Percentiles rank a stretch among this genome's conserved stretches.
phyloP scores from a whole-genome alignment of 2,113 vertebrate genomes.

The Callithrix jacchus region DNA sequence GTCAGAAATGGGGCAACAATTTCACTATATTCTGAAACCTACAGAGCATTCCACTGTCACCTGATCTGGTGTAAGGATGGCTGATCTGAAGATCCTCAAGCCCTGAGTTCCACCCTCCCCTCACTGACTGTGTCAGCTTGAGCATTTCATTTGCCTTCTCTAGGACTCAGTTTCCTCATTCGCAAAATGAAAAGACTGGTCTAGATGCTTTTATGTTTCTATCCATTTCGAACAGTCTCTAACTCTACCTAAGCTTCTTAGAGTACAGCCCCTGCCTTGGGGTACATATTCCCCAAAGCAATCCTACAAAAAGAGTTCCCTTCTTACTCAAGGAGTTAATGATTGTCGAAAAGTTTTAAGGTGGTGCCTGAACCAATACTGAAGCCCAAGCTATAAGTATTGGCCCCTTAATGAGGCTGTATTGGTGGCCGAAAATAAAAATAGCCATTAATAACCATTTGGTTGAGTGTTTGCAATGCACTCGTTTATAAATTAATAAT shows the following conservation, averaged over 20 bases:
- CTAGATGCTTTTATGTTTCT: background rate
- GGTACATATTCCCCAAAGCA: background rate
- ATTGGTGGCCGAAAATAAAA: constrained; percentile 54
- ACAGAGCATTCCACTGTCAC: background rate
- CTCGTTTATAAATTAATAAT: constrained; percentile 47
- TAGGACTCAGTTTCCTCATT: background rate
- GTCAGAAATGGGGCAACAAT: background rate
- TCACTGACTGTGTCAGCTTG: background rate
- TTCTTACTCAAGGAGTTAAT: constrained; percentile 37
- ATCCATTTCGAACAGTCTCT: background rate
- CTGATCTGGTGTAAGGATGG: background rate
- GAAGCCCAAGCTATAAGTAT: constrained; percentile 18
- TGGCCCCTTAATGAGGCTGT: background rate
- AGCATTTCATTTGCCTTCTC: constrained; percentile 34
- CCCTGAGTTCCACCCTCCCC: background rate
- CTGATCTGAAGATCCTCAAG: background rate
- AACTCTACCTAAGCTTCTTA: constrained; percentile 7
- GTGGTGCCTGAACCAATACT: background rate
- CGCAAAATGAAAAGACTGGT: constrained; percentile 16
- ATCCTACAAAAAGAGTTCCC: constrained; percentile 2
- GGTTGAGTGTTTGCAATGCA: background rate
- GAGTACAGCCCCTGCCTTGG: background rate
- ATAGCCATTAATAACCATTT: constrained; percentile 31
- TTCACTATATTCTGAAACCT: background rate
- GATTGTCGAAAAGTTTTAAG: background rate